Percentiles rank a stretch among this genome's conserved stretches.
phyloP scores from a whole-genome alignment of 2,113 vertebrate genomes.

The Thomomys bottae region DNA sequence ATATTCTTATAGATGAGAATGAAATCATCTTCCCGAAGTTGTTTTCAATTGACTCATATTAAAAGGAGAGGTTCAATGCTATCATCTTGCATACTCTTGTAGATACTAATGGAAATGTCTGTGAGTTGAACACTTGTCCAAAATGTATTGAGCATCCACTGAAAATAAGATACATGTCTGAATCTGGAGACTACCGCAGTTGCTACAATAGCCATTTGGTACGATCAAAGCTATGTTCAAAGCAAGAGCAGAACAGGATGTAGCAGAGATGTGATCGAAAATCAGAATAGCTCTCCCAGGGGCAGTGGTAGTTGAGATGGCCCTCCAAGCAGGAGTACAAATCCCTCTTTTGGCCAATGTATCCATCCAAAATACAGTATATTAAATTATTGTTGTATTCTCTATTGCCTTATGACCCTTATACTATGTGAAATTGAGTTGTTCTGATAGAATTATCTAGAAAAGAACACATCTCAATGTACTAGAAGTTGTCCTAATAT shows the following conservation, averaged over 20 bases:
- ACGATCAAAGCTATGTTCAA: background rate
- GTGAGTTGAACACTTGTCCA: background rate
- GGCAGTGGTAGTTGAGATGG: background rate
- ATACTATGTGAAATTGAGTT: background rate
- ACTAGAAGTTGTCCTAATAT: background rate
- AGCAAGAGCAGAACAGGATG: background rate
- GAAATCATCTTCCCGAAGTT: background rate
- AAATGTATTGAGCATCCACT: background rate
- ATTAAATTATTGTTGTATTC: slow-evolving; percentile 4
- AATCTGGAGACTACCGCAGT: background rate
- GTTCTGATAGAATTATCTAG: background rate
- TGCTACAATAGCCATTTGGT: background rate
- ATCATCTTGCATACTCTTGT: background rate
- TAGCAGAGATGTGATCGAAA: background rate
- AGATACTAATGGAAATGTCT: background rate
- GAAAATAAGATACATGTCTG: background rate
- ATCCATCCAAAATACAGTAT: background rate
- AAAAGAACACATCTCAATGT: background rate
- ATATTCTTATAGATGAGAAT: background rate
- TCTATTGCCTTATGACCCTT: background rate
- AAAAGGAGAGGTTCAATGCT: background rate
- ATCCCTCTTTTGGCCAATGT: slow-evolving; percentile 3
- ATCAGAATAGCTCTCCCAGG: background rate
- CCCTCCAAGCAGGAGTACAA: background rate
- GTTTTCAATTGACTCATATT: slow-evolving; percentile 17